Percentiles rank a stretch among this genome's conserved stretches.
These are phyloP conservation scores for Polietes domitor DNA, from an alignment of 2,888 invertebrate genomes.

Conservation along the genomic window DNA sequence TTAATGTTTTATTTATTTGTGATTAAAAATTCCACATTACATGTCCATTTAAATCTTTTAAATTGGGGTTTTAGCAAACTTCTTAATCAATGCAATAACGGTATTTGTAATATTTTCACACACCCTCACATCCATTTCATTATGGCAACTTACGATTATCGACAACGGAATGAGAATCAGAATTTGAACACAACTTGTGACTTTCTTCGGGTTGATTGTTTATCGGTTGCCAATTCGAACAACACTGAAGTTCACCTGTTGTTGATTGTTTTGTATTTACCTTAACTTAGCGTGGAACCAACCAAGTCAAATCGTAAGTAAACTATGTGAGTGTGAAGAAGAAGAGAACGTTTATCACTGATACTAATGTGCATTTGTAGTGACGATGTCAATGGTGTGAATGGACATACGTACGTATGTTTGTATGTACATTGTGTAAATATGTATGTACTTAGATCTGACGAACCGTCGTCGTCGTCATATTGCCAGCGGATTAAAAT, in stretches of 20 bases:
- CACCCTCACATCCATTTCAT: too few species aligned
- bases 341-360: constrained; percentile 50
- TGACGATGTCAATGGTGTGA: neutral
- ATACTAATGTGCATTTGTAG: constrained; percentile 42
- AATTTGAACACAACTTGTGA: neutral
- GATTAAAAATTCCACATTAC: too few species aligned
- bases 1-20: too few species aligned
- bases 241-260: constrained; percentile 60
- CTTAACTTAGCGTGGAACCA: neutral
- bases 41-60: too few species aligned
- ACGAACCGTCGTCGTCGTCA: neutral
- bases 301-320: constrained; percentile 25
- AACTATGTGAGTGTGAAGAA: neutral
- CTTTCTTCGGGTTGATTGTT: constrained; percentile 33
- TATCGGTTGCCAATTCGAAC: constrained; percentile 42
- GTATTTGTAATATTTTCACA: too few species aligned
- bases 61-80: too few species aligned
- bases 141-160: constrained; percentile 4
- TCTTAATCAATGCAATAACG: too few species aligned
- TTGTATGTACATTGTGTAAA: neutral
- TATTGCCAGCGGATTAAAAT: constrained; percentile 34
- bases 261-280: constrained; percentile 48
- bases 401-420: neutral
- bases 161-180: too few species aligned
- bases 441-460: neutral